A percentile compares a stretch with the other conserved stretches of the same genome.
These are phyloP conservation scores for Merops nubicus DNA, from an alignment of 2,113 vertebrate genomes.

Conservation along the genomic window DNA sequence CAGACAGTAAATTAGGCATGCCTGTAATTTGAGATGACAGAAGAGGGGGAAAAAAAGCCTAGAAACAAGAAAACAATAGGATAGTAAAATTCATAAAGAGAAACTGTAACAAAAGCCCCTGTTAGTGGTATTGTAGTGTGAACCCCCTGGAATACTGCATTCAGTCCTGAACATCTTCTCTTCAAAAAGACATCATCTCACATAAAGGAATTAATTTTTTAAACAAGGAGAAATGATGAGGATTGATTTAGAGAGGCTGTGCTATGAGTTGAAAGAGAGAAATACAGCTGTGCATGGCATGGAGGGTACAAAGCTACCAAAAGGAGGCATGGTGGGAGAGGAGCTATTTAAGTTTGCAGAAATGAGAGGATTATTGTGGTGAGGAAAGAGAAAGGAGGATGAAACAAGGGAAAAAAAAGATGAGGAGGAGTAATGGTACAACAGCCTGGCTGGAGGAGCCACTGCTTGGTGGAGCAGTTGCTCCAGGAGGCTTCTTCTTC, in stretches of 20 bases:
- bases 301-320: not conserved
- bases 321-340: not conserved
- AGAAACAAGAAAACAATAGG: constrained; percentile 19
- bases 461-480: not conserved
- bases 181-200: not conserved
- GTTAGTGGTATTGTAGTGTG: not conserved
- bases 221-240: not conserved
- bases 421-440: not conserved
- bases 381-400: not conserved
- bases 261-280: not conserved
- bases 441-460: not conserved
- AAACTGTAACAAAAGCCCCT: constrained; percentile 2
- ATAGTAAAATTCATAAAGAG: not conserved
- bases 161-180: not conserved
- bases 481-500: not conserved
- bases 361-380: not conserved
- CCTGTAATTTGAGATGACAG: not conserved
- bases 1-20: not conserved
- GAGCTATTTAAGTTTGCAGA: not conserved
- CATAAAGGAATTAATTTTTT: not conserved
- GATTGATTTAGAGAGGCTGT: not conserved
- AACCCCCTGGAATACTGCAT: not conserved
- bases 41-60: not conserved
- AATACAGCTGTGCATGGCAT: rapidly evolving
- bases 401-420: not conserved